Evolutionary conservation across 2,888 invertebrate genomes (phyloP).

Genomic region (Nebria brevicollis): DNA sequence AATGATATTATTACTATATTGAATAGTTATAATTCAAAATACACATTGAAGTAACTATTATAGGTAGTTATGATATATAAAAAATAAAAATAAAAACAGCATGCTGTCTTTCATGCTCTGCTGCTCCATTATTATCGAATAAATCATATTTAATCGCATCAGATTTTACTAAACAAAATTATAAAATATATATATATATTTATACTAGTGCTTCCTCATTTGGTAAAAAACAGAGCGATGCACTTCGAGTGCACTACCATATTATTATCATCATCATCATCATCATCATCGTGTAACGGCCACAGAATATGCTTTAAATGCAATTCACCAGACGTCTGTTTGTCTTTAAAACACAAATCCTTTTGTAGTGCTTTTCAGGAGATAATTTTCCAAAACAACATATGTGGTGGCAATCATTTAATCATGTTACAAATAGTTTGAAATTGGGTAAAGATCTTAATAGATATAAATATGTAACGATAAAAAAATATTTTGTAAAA

Average conservation of each 20-base stretch:
- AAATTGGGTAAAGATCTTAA: no score
- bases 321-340: neutral
- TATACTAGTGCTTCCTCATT: no score
- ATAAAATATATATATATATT: no score
- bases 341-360: neutral
- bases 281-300: no score
- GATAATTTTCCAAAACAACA: neutral
- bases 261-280: no score
- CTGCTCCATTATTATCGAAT: neutral
- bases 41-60: slow-evolving; percentile 12
- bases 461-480: no score
- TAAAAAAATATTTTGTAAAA: no score
- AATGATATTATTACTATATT: slow-evolving; percentile 7
- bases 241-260: no score
- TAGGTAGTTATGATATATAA: neutral
- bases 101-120: neutral
- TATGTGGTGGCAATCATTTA: no score
- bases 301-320: neutral
- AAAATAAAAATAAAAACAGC: neutral
- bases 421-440: no score
- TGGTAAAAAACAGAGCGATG: no score
- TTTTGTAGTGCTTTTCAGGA: neutral
- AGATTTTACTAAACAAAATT: no score
- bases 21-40: neutral
- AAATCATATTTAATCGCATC: neutral